Conservation (phyloP, 2,797 vertebrate genomes). For the Borostomias antarcticus region DNA sequence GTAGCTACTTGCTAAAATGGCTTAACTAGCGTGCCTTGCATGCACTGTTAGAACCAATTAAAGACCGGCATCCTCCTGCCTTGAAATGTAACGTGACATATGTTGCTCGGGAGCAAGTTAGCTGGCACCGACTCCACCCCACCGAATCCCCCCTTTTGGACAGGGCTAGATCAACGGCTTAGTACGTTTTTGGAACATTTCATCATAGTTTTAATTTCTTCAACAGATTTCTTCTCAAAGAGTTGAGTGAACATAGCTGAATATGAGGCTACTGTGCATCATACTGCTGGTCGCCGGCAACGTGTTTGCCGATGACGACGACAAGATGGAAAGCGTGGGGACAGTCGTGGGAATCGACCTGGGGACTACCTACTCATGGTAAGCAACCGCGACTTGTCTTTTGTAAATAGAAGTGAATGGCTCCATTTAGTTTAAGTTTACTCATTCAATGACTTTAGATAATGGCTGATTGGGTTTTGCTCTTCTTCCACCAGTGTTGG, state of each 20-base stretch:
- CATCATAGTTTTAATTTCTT: background rate
- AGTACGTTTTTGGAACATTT: no score
- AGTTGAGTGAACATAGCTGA: slow-evolving; percentile 25
- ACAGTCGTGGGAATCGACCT: slow-evolving; percentile 91
- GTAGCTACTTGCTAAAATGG: no score
- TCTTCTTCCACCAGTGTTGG: slow-evolving; percentile 78
- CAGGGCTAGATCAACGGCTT: background rate
- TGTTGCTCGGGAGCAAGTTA: no score
- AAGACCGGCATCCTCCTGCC: no score
- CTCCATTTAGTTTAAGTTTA: no score
- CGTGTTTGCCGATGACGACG: slow-evolving; percentile 82
- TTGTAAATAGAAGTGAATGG: no score
- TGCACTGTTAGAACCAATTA: no score
- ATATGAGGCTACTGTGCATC: slow-evolving; percentile 75
- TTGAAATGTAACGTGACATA: no score
- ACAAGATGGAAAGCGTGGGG: slow-evolving; percentile 86
- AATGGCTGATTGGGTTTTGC: background rate
- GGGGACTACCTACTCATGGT: slow-evolving; percentile 96
- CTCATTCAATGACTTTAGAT: background rate
- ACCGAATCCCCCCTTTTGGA: background rate
- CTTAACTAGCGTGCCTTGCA: no score
- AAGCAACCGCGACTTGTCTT: slow-evolving; percentile 23
- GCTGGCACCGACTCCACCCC: background rate
- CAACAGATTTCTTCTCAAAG: slow-evolving; percentile 37
- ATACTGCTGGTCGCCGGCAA: slow-evolving; percentile 73